These are phyloP conservation scores for Enoplosus armatus DNA, from an alignment of 2,797 vertebrate species.

Conservation along the genomic window DNA sequence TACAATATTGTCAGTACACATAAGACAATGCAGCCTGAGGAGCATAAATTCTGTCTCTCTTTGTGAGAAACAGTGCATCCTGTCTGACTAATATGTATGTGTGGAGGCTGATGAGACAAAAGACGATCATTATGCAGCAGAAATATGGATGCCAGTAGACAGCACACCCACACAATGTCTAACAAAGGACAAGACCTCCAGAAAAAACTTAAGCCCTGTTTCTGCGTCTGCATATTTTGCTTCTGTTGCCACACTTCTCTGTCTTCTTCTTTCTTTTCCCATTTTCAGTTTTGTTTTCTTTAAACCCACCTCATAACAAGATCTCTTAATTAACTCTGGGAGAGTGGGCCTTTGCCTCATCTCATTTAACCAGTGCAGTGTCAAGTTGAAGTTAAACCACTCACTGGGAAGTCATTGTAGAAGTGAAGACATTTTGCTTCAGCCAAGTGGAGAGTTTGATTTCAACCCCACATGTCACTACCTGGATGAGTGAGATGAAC, in stretches of 20 bases:
- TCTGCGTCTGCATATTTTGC: constrained; percentile 36
- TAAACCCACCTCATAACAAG: background rate
- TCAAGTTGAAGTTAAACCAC: constrained; percentile 29
- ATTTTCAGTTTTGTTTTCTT: constrained; percentile 32
- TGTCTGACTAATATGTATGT: constrained; percentile 19
- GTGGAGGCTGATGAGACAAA: constrained; percentile 42
- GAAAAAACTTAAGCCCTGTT: constrained; percentile 19
- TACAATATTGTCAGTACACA: background rate
- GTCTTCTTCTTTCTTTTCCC: constrained; percentile 11
- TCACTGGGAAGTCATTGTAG: constrained; percentile 7
- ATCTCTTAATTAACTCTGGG: constrained; percentile 18
- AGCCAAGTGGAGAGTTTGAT: constrained; percentile 20
- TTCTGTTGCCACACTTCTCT: constrained; percentile 26
- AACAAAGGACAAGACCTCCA: constrained; percentile 37
- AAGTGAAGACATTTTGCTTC: background rate
- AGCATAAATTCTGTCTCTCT: constrained; percentile 1
- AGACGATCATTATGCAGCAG: constrained; percentile 35
- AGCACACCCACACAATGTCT: constrained; percentile 47
- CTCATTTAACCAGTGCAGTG: constrained; percentile 11
- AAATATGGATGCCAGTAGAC: constrained; percentile 39
- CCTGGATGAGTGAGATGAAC: constrained; percentile 17
- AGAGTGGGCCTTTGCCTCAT: constrained; percentile 13
- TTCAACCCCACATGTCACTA: constrained; percentile 10
- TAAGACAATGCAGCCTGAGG: constrained; percentile 20
- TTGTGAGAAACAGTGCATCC: background rate